phyloP scores from a whole-genome alignment of 1,140 invertebrate genomes.

The Solenopsis invicta region DNA sequence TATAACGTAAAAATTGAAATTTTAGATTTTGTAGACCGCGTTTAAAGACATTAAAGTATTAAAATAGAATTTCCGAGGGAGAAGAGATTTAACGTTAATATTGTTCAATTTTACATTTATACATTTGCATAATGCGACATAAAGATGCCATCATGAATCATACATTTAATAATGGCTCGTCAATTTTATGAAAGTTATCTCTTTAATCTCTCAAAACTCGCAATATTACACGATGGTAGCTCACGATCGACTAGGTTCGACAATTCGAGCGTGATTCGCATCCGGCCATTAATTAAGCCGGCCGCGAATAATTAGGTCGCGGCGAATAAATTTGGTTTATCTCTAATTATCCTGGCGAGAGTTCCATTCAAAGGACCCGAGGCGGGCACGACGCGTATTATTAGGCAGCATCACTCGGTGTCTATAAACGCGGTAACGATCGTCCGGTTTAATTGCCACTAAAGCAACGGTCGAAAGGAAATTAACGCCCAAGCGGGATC shows the following conservation, averaged over 20 bases:
- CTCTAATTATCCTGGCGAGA: slow-evolving; percentile 74
- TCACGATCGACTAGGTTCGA: slow-evolving; percentile 44
- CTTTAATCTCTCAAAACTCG: slow-evolving; percentile 4
- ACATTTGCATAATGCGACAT: not conserved
- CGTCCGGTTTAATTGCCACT: slow-evolving; percentile 70
- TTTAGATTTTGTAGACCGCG: not conserved
- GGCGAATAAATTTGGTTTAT: slow-evolving; percentile 77
- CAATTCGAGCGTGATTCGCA: slow-evolving; percentile 69
- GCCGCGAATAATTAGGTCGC: slow-evolving; percentile 76
- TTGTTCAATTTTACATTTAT: not conserved
- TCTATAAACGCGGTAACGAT: slow-evolving; percentile 64
- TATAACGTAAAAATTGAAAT: not conserved
- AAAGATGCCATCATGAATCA: not conserved
- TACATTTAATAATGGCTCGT: not conserved
- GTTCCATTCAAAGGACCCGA: slow-evolving; percentile 70
- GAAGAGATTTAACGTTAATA: not conserved
- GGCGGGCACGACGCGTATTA: slow-evolving; percentile 51
- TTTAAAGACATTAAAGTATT: not conserved
- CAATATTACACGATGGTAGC: not conserved
- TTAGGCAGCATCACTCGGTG: slow-evolving; percentile 59
- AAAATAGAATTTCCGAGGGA: not conserved
- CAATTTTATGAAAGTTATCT: slow-evolving; percentile 21
- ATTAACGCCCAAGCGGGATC: slow-evolving; percentile 52
- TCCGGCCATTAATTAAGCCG: slow-evolving; percentile 74
- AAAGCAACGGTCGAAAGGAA: slow-evolving; percentile 64